Evolutionary conservation across 2,797 vertebrate genomes (phyloP), one percentile per base, ranked within the genome.

Genomic region (Sternotherus odoratus): DNA sequence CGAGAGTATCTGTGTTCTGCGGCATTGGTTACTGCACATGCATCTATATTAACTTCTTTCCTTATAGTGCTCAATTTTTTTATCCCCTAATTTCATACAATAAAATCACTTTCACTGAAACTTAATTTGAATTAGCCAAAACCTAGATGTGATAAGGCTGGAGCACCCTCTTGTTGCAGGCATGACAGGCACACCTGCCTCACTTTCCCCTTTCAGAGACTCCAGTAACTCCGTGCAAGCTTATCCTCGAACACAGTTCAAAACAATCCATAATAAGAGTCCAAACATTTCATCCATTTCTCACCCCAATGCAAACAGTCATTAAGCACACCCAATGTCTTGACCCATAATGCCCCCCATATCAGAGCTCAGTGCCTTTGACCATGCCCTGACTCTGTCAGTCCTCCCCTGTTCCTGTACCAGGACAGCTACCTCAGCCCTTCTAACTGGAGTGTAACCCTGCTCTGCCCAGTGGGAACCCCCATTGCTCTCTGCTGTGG

Each of bases 91-190:
- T 17, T 17, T 33, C 33, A n/a, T 66, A 24, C 24, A 19, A 23
- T 16, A 28, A 82, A 66, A 66, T 50, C 6, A 12, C 6, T 8
- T 63, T 63, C 15, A 28, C 26, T 46, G 43, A 43, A 48, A 3
- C 57, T 28, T 8, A 13, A 51, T 3, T 24, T 36, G 23, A 36
- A 4, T 66, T 2, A 82, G 5, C 17, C 19, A 8, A 26, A 11
- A 21, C 2, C 56, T 7, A 1, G 2, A 6, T 16, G 8, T n/a
- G 5, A 23, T 26, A 24, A 13, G 33, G 63, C 19, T 21, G 19
- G 5, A 66, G n/a, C 63, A 36, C 63, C n/a, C 9, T 66, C 63
- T 66, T 66, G 17, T n/a, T 2, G 10, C 63, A 66, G 19, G 63
- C n/a, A 36, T 36, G 63, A 21, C n/a, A 63, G 33, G 33, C 33